These are phyloP conservation scores for Pandemis cinnamomeana DNA, from an alignment of 2,888 invertebrate species.

Conservation along the genomic window DNA sequence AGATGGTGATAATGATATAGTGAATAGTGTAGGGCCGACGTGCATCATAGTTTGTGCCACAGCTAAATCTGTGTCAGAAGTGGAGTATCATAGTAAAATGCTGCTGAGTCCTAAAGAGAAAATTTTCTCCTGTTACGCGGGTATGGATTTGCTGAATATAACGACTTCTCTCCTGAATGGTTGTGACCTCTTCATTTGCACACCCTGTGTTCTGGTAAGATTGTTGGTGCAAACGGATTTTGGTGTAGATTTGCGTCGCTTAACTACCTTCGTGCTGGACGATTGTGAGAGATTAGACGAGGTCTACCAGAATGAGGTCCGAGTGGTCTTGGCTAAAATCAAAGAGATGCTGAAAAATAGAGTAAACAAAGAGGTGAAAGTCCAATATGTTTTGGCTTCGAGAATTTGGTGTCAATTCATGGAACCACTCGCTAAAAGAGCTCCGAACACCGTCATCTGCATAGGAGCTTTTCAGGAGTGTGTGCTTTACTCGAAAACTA, in stretches of 20 bases:
- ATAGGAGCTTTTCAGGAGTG: conserved; percentile 91
- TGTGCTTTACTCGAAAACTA: conserved; percentile 86
- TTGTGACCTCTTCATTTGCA: conserved; percentile 89
- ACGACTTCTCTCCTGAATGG: conserved; percentile 84
- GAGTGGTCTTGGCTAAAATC: conserved; percentile 70
- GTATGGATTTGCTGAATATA: conserved; percentile 65
- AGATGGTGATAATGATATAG: conserved; percentile 63
- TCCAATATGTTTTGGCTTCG: conserved; percentile 86
- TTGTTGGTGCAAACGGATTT: conserved; percentile 68
- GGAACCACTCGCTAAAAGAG: conserved; percentile 80
- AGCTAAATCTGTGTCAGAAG: conserved; percentile 80
- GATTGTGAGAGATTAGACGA: conserved; percentile 87
- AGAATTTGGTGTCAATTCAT: conserved; percentile 87
- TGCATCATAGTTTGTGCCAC: conserved; percentile 88
- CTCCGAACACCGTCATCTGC: conserved; percentile 86
- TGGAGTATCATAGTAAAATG: conserved; percentile 70
- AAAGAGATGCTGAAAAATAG: conserved; percentile 74
- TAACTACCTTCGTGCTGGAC: conserved; percentile 88
- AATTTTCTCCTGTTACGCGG: conserved; percentile 73
- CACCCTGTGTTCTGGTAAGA: conserved; percentile 84
- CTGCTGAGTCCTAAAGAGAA: conserved; percentile 67
- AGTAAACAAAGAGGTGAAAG: conserved; percentile 68
- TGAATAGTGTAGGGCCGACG: conserved; percentile 84
- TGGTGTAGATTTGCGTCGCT: conserved; percentile 84
- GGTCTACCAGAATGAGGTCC: conserved; percentile 78